Base-by-base conservation (phyloP, 2,113 vertebrate species). In the Salvelinus fontinalis region DNA sequence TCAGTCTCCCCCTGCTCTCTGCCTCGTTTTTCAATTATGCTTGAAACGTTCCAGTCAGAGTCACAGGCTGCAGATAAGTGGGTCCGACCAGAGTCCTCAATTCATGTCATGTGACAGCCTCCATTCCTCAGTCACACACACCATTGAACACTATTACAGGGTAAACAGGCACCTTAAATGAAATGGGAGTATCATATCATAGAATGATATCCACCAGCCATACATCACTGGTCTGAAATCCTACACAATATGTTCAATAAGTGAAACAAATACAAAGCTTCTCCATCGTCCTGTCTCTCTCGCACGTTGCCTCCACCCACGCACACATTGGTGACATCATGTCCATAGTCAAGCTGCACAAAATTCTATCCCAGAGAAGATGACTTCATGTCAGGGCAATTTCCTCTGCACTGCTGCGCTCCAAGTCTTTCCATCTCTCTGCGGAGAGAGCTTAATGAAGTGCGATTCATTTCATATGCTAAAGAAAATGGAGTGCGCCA, bases 241-340 rank as follows among this genome's bases (percentile, higher is more conserved):
- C 18, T 62, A 62, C n/a, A n/a, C 59, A 54, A 18, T 54, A 54
- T 3, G 51, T 54, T 18, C 51, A 54, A 44, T 44, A 44, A 44
- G 51, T 54, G 51, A 18, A 54, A 54, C 51, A 18, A 18, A 14
- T 16, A 18, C 3, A 18, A 54, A 54, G 51, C 59, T 22, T 22
- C 59, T 62, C n/a, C 59, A 7, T 62, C 59, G 8, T 54, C 14
- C 49, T 16, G 51, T 14, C 9, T 44, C 39, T 18, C 51, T 18
- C 14, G 4, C 12, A 54, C 0, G 16, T 54, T 5, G 11, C 39
- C 8, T 1, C 16, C 51, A 18, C 51, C 12, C 51, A 54, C 51
- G 1, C 49, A 91, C 87, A 51, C 91, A 89, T 49, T 90, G 91
- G 82, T 92, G 91, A 92, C 79, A 92, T 79, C 84, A 91, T 85